Evolutionary conservation across 2,888 invertebrate genomes (phyloP).

Genomic region (Cataglyphis livida): DNA sequence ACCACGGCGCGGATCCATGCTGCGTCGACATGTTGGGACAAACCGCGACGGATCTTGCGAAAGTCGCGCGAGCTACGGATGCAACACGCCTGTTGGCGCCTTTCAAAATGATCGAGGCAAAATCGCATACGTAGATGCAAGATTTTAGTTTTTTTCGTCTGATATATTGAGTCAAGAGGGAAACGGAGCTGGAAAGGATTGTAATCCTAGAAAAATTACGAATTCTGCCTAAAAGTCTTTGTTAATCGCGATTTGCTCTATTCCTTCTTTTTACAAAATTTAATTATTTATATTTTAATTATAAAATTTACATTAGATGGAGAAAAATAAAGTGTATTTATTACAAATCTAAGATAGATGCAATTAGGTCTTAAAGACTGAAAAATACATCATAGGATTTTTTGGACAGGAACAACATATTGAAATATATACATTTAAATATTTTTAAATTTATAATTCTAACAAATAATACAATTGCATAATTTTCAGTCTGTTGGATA

Average conservation of each 20-base stretch:
- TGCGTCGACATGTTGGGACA: slow-evolving; percentile 87
- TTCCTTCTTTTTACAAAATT: background rate
- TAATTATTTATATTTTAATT: background rate
- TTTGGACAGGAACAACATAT: background rate
- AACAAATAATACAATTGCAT: background rate
- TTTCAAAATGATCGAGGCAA: background rate
- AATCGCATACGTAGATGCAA: background rate
- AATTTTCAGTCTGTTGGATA: background rate
- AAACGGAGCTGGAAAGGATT: background rate
- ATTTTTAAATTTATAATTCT: background rate
- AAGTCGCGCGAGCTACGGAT: slow-evolving; percentile 50
- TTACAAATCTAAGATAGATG: background rate
- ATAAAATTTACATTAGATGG: background rate
- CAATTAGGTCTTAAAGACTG: background rate
- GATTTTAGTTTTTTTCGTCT: background rate
- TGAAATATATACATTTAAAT: background rate
- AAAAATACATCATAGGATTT: background rate
- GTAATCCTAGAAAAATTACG: background rate
- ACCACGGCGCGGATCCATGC: slow-evolving; percentile 85
- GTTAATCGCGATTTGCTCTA: background rate
- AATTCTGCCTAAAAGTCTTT: background rate
- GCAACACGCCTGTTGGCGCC: slow-evolving; percentile 7
- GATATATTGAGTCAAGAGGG: background rate
- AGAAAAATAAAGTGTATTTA: background rate
- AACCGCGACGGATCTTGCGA: slow-evolving; percentile 88